Conservation (phyloP, 2,797 vertebrate genomes). For the Notamacropus eugenii region DNA sequence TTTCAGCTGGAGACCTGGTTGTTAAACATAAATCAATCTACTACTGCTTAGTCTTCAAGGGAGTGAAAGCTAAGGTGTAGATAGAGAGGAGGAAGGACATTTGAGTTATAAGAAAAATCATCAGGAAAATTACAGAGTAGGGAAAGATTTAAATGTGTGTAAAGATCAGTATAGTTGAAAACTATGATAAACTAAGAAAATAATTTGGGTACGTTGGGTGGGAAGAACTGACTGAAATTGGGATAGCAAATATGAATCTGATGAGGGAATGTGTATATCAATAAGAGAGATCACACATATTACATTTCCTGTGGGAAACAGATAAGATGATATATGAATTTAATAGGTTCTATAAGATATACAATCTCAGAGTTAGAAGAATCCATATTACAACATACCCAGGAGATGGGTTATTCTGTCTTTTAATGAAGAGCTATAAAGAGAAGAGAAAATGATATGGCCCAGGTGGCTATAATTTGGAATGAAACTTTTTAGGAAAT, state of each 20-base stretch:
- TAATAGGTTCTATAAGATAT: neutral
- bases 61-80: neutral
- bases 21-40: neutral
- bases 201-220: neutral
- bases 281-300: neutral
- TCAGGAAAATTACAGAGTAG: neutral
- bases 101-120: neutral
- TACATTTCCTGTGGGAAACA: neutral
- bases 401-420: neutral
- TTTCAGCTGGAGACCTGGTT: neutral
- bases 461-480: neutral
- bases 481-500: neutral
- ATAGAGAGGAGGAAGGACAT: neutral
- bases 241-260: neutral
- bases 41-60: neutral
- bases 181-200: neutral
- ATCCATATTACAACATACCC: neutral
- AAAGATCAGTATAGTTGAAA: neutral
- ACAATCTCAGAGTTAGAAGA: neutral
- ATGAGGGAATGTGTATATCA: neutral
- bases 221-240: neutral
- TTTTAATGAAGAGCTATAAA: neutral
- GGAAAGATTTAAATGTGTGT: neutral
- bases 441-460: neutral
- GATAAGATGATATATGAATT: neutral